These are phyloP conservation scores for Xenopus tropicalis DNA, from an alignment of 2,113 vertebrate genomes.

Conservation along the genomic window UCB_Xtro_10.0 CM004443.2:171348501-171349000, in stretches of 20 bases:
- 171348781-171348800: slow-evolving; percentile 18
- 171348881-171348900: slow-evolving; percentile 7
- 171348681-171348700: background rate
- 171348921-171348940: slow-evolving; percentile 42
- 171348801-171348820: background rate
- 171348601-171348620: slow-evolving; percentile 33
- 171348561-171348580: slow-evolving; percentile 15
- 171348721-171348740: background rate
- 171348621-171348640: slow-evolving; percentile 9
- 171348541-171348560: slow-evolving; percentile 33
- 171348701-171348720: background rate
- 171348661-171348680: slow-evolving; percentile 6
- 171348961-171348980: slow-evolving; percentile 65
- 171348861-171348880: background rate
- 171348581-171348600: background rate
- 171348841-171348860: background rate
- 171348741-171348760: slow-evolving; percentile 3
- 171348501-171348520: slow-evolving; percentile 26
- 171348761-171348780: slow-evolving; percentile 3
- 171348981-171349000: slow-evolving; percentile 76
- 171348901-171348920: background rate
- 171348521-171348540: slow-evolving; percentile 23
- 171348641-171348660: slow-evolving; percentile 5
- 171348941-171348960: slow-evolving; percentile 56
- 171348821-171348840: slow-evolving; percentile 12